A percentile compares a stretch with the other conserved stretches of the same genome.
Evolutionary conservation across 2,797 vertebrate species (phyloP).

Genomic region (Mormyrops attenuatus): DNA sequence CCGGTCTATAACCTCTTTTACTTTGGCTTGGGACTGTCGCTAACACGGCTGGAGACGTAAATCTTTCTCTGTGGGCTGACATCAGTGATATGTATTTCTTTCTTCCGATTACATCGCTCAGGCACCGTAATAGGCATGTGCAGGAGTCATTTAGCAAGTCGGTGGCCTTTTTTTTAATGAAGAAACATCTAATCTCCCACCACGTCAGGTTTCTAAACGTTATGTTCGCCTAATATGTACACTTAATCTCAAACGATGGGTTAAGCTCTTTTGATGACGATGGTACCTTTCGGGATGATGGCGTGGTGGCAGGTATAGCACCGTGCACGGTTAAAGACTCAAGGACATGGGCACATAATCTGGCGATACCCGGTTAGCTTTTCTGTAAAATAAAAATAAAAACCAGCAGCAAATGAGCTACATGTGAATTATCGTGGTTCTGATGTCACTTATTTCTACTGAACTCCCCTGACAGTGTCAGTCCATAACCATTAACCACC

Average conservation of each 20-base stretch:
- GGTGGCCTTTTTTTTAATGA: neutral
- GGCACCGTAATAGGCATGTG: neutral
- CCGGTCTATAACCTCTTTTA: neutral
- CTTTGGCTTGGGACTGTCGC: neutral
- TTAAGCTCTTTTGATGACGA: neutral
- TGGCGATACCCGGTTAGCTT: neutral
- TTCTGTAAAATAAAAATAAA: neutral
- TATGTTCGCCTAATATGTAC: neutral
- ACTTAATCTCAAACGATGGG: neutral
- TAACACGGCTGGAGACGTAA: neutral
- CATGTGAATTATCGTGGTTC: neutral
- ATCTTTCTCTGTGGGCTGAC: neutral
- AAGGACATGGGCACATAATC: neutral
- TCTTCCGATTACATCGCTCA: neutral
- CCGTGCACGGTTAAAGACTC: neutral
- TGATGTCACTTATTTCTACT: neutral
- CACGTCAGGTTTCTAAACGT: neutral
- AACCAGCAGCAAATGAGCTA: neutral
- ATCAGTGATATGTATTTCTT: no score
- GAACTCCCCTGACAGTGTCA: neutral
- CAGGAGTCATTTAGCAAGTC: neutral
- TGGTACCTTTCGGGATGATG: neutral
- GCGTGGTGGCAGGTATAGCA: neutral
- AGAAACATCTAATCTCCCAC: neutral
- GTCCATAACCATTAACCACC: neutral